Evolutionary conservation across 2,888 invertebrate genomes (phyloP).

Genomic region (Drosophila diplacantha): DNA sequence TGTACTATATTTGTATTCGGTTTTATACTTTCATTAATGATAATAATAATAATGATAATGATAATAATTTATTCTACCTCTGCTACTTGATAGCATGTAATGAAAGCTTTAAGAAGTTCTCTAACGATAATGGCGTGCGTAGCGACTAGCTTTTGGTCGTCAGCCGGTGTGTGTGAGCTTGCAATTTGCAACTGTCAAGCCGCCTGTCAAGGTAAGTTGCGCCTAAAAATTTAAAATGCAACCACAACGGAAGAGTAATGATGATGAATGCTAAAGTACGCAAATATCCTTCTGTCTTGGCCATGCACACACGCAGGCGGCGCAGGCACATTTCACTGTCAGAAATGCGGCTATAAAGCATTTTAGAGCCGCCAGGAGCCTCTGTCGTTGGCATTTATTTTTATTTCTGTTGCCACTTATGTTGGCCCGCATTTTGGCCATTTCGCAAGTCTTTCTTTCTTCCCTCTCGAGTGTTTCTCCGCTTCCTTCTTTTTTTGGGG

Average conservation of each 20-base stretch:
- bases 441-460: constrained; percentile 39
- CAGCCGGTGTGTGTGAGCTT: constrained; percentile 14
- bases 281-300: constrained; percentile 64
- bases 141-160: constrained; percentile 19
- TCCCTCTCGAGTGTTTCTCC: constrained; percentile 31
- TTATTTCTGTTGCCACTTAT: constrained; percentile 57
- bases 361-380: constrained; percentile 32
- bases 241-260: constrained; percentile 59
- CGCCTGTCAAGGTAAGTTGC: constrained; percentile 58
- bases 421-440: constrained; percentile 38
- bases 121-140: constrained; percentile 22
- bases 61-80: not conserved
- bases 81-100: not conserved
- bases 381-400: constrained; percentile 29
- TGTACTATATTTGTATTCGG: not conserved
- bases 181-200: constrained; percentile 67
- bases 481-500: constrained; percentile 24
- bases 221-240: constrained; percentile 55
- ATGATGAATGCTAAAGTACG: constrained; percentile 70
- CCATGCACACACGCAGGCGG: constrained; percentile 49
- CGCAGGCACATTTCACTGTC: constrained; percentile 63
- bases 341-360: constrained; percentile 47
- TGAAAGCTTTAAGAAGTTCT: not conserved
- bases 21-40: not conserved
- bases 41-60: not conserved